Base-by-base conservation (phyloP, 2,113 vertebrate species). In the Copsychus sechellarum region DNA sequence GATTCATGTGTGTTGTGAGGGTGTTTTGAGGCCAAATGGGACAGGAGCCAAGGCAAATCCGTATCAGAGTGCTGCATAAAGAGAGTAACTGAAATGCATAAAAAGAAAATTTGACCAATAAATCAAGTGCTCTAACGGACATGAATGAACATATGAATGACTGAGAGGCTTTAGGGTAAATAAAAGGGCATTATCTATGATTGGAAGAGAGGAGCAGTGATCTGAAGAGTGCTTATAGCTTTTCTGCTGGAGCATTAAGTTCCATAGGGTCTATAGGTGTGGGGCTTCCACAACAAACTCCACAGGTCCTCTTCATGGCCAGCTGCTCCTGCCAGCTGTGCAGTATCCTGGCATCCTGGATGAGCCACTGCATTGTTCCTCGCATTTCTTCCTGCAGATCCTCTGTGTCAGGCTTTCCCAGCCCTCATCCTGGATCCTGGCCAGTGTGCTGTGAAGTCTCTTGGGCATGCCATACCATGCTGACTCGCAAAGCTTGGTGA, bases 41-140 rank as follows among this genome's bases (percentile, higher is more conserved):
- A 76, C 9, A 26, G 57, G 38, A 82, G 66, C 66, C 74, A 58
- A 94, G 67, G 70, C 79, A 95, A 90, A 82, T 15, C 56, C 34
- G 11, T 66, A 43, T 79, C 16, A 2, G 53, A 76, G 51, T 25
- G 56, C 40, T 66, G 56, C 60, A 88, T 70, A 64, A 88, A 62
- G 47, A 65, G 56, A 71, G 31, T 74, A 78, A 79, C 8, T 67
- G 9, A 61, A 85, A 57, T 65, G 34, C 29, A 34, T 29, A 13
- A 60, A 65, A 77, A 77, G 38, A 70, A 86, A 51, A 47, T 69
- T 64, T 5, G 2, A 33, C 43, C n/a, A 54, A 23, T 72, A 89
- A 64, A 50, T 81, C 48, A 83, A 94, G 24, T 53, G 31, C 22
- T 86, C 22, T 36, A 54, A 72, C 64, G 20, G 34, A 40, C 28